phyloP scores from a whole-genome alignment of 2,888 invertebrate genomes.

The Encarsia formosa region DNA sequence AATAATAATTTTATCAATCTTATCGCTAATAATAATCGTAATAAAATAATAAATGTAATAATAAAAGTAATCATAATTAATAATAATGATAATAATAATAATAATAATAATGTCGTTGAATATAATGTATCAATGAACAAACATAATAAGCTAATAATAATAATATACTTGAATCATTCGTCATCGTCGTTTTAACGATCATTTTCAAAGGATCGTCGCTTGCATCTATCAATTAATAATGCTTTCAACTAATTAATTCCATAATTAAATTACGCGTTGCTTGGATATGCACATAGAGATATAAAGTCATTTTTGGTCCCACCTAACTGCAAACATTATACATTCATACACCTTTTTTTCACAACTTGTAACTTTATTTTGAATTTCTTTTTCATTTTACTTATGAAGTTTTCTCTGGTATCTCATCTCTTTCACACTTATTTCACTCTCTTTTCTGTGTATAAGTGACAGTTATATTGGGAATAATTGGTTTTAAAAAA shows the following conservation, averaged over 20 bases:
- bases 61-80: conserved; percentile 17
- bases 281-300: conserved; percentile 53
- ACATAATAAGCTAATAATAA: conserved; percentile 45
- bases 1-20: conserved; percentile 44
- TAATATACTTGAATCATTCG: conserved; percentile 39
- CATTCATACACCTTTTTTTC: conserved; percentile 41
- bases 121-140: conserved; percentile 51
- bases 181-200: conserved; percentile 38
- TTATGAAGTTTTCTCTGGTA: neutral
- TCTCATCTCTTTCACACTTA: neutral
- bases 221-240: conserved; percentile 45
- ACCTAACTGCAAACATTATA: conserved; percentile 51
- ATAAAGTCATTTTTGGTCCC: conserved; percentile 53
- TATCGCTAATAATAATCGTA: conserved; percentile 40
- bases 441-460: conserved; percentile 5
- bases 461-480: conserved; percentile 20
- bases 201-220: conserved; percentile 34
- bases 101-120: conserved; percentile 46
- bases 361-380: too few relatives aligned
- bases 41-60: conserved; percentile 40
- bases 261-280: conserved; percentile 51
- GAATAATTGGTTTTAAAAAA: conserved; percentile 18
- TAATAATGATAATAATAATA: conserved; percentile 34
- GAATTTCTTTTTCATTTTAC: neutral
- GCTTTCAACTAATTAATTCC: conserved; percentile 48